Percentiles rank a stretch among this genome's conserved stretches.
These are phyloP conservation scores for Ovis canadensis DNA, from an alignment of 2,113 vertebrate species.

Conservation along the genomic window DNA sequence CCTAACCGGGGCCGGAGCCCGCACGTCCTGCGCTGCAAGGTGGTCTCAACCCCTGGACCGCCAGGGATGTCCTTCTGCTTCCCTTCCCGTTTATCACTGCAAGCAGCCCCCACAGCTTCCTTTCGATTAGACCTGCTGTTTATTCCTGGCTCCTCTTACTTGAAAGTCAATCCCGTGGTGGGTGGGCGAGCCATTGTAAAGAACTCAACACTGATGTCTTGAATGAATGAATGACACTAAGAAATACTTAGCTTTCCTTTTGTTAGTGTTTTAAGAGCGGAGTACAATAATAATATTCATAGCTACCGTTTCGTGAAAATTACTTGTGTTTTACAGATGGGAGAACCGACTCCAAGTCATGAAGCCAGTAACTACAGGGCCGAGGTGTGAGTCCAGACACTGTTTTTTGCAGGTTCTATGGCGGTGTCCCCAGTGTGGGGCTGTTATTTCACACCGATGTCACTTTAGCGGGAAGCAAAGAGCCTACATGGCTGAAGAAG, in stretches of 20 bases:
- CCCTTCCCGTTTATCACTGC: neutral
- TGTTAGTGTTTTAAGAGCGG: neutral
- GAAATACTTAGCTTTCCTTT: neutral
- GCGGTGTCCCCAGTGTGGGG: neutral
- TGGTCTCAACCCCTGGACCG: neutral
- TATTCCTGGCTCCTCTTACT: neutral
- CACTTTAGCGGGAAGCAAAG: neutral
- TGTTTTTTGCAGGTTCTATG: rapidly evolving
- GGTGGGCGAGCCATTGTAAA: rapidly evolving
- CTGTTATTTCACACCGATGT: neutral
- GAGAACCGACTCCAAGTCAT: too few relatives aligned
- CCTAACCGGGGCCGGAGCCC: neutral
- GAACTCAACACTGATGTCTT: neutral
- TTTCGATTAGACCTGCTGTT: neutral
- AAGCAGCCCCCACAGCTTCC: neutral
- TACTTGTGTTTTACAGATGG: neutral
- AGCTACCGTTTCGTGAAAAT: neutral
- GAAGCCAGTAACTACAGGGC: neutral
- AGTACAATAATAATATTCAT: neutral
- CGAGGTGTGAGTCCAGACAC: neutral
- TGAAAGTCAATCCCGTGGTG: too few relatives aligned
- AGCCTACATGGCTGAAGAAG: too few relatives aligned
- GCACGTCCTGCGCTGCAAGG: rapidly evolving
- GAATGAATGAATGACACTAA: neutral
- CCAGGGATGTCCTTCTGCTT: neutral